phyloP scores from a whole-genome alignment of 1,140 invertebrate genomes.

The Plectrocnemia conspersa region DNA sequence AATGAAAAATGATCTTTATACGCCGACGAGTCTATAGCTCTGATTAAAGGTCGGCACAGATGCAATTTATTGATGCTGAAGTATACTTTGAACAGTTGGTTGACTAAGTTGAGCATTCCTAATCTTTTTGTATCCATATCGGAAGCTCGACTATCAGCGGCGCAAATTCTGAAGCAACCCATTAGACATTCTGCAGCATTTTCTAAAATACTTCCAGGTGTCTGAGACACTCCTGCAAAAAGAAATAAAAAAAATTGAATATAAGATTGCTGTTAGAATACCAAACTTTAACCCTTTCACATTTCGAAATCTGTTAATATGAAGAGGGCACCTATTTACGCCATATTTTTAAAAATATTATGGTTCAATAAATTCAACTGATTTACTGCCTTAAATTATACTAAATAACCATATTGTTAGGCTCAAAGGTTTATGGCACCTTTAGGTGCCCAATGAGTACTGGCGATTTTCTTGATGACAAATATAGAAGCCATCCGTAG shows the following conservation, averaged over 20 bases:
- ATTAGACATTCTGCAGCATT: slow-evolving; percentile 93
- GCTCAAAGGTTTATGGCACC: too few species aligned
- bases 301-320: too few species aligned
- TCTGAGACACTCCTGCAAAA: slow-evolving; percentile 39
- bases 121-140: slow-evolving; percentile 89
- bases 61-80: slow-evolving; percentile 96
- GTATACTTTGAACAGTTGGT: slow-evolving; percentile 97
- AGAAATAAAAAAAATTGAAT: slow-evolving; percentile 4
- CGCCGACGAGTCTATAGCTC: slow-evolving; percentile 88
- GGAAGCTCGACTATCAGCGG: slow-evolving; percentile 82
- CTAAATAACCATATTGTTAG: too few species aligned
- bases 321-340: too few species aligned
- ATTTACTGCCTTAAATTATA: too few species aligned
- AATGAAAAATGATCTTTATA: slow-evolving; percentile 85
- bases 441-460: too few species aligned
- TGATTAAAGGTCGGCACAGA: slow-evolving; percentile 92
- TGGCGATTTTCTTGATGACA: too few species aligned
- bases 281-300: too few species aligned
- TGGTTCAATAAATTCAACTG: too few species aligned
- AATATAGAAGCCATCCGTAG: too few species aligned
- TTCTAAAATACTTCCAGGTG: slow-evolving; percentile 76
- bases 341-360: too few species aligned
- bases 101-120: slow-evolving; percentile 93
- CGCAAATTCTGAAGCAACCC: slow-evolving; percentile 92
- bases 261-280: too few species aligned